Percentiles rank a stretch among this genome's conserved stretches.
These are phyloP conservation scores for Rapana venosa DNA, from an alignment of 2,888 invertebrate genomes.

Conservation along the genomic window DNA sequence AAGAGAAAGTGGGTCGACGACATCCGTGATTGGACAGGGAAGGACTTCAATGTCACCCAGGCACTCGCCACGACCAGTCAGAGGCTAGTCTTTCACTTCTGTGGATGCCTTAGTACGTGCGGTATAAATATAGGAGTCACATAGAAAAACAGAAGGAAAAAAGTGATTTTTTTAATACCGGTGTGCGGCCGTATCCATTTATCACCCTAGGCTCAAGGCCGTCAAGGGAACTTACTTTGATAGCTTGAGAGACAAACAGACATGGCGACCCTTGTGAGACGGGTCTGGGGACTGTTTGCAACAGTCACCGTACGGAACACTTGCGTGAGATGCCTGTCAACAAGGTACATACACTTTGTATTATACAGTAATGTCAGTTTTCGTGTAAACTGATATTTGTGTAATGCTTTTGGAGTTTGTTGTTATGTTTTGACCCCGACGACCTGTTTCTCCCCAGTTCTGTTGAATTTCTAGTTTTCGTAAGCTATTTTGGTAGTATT, in stretches of 20 bases:
- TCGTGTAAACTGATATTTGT: not conserved
- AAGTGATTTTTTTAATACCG: not conserved
- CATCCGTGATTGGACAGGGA: too few relatives aligned
- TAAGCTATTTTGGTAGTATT: not conserved
- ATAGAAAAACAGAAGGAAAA: too few relatives aligned
- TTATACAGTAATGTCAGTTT: not conserved
- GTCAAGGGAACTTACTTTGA: not conserved
- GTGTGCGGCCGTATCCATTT: not conserved
- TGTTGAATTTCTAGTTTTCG: not conserved
- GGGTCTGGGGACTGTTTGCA: conserved; percentile 10
- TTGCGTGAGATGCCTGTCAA: conserved; percentile 45
- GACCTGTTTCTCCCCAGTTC: not conserved
- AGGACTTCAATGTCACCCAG: too few relatives aligned
- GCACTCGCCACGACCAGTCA: too few relatives aligned
- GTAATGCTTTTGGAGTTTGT: not conserved
- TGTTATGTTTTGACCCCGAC: not conserved
- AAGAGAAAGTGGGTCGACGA: too few relatives aligned
- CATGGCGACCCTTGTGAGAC: conserved; percentile 33
- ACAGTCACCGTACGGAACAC: conserved; percentile 36
- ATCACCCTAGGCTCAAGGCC: not conserved
- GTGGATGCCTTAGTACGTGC: too few relatives aligned
- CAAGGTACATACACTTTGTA: conserved; percentile 35
- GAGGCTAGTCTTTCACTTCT: too few relatives aligned
- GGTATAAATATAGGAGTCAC: too few relatives aligned
- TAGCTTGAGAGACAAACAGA: not conserved